Conservation (phyloP, 2,113 vertebrate species). For the Carassius carassius region DNA sequence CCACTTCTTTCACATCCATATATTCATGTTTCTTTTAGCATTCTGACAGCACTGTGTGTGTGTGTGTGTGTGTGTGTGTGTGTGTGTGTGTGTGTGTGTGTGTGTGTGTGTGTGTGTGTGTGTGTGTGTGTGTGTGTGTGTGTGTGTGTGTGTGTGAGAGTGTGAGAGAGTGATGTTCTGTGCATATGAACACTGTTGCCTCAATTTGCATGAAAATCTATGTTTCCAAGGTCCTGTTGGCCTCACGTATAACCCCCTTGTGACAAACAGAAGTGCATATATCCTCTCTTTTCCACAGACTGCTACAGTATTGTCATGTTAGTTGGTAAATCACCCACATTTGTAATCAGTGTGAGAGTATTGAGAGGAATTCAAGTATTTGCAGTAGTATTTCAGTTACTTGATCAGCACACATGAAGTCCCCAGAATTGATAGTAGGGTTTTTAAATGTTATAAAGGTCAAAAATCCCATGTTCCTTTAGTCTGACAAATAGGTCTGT, state of each 20-base stretch:
- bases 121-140: not conserved
- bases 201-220: slow-evolving; percentile 26
- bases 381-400: slow-evolving; percentile 9
- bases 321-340: not conserved
- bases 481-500: not conserved
- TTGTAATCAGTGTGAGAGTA: not conserved
- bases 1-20: slow-evolving; percentile 6
- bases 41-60: not conserved
- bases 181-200: slow-evolving; percentile 3
- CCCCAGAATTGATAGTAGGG: not conserved
- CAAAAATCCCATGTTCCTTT: not conserved
- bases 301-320: slow-evolving; percentile 20
- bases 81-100: not conserved
- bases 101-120: slow-evolving; percentile 6
- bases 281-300: not conserved
- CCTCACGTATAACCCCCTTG: not conserved
- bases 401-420: not conserved
- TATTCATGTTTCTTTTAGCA: not conserved
- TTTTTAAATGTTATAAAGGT: not conserved
- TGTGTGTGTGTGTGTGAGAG: slow-evolving; percentile 7
- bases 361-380: slow-evolving; percentile 31
- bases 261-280: not conserved
- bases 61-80: not conserved
- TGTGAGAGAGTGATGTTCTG: no score
- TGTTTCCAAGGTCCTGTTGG: slow-evolving; percentile 36